A percentile compares a stretch with the other conserved stretches of the same genome.
Conservation (phyloP, 1,140 invertebrate species). For the Micrasema longulum region DNA sequence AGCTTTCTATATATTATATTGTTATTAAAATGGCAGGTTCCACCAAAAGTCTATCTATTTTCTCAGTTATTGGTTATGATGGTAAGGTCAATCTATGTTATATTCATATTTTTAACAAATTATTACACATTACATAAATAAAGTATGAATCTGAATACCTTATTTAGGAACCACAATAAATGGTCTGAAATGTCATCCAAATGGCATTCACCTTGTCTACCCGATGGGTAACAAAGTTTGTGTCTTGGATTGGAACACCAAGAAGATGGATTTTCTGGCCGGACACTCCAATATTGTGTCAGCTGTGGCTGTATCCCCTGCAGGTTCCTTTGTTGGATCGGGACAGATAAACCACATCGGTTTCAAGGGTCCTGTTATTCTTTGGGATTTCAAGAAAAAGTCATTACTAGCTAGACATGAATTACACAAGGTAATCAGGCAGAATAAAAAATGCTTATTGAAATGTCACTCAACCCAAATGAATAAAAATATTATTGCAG, state of each 20-base stretch:
- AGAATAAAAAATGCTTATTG: too few relatives aligned
- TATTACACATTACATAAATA: too few relatives aligned
- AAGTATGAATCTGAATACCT: not conserved
- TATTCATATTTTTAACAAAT: not conserved
- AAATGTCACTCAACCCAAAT: too few relatives aligned
- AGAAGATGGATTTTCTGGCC: constrained; percentile 81
- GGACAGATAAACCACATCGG: constrained; percentile 92
- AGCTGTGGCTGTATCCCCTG: constrained; percentile 81
- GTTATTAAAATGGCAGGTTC: constrained; percentile 61
- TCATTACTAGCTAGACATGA: constrained; percentile 76
- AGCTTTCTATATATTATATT: constrained; percentile 26
- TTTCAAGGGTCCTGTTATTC: constrained; percentile 87
- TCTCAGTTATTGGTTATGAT: constrained; percentile 80
- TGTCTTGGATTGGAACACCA: constrained; percentile 79
- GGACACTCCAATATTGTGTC: constrained; percentile 89
- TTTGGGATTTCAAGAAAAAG: constrained; percentile 85
- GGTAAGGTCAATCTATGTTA: constrained; percentile 66
- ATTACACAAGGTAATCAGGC: constrained; percentile 88
- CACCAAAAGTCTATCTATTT: constrained; percentile 70
- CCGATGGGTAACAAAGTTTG: constrained; percentile 87
- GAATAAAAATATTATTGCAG: too few relatives aligned
- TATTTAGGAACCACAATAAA: constrained; percentile 74
- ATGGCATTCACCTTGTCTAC: constrained; percentile 82
- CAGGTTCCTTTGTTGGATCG: constrained; percentile 85
- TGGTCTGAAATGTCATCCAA: constrained; percentile 82